Base-by-base conservation (phyloP, 2,797 vertebrate species). In the Ceryle rudis region DNA sequence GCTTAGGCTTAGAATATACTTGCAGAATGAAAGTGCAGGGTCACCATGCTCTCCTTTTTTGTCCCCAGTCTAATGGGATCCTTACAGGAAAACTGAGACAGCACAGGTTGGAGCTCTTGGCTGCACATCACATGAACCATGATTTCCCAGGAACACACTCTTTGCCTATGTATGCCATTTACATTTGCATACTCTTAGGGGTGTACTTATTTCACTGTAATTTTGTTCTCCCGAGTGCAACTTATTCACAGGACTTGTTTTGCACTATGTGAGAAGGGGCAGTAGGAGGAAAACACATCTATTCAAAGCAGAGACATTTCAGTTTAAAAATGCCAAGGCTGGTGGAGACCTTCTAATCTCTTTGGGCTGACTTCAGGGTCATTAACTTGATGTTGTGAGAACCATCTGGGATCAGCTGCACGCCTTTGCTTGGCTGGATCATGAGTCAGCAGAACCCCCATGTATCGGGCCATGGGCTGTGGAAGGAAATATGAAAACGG, bases 391-490 rank as follows among this genome's bases (percentile, higher is more conserved):
- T 2, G 1, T 19, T 9, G 46, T 0, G 3, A 72, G 88, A 65
- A 77, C 33, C 1, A 0, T 17, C 58, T 4, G 31, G 42, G 31
- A 52, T 61, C 31, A 52, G 64, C 16, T 4, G 1, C 37, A 10
- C 2, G 0, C 33, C 21, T 90, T 79, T 19, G 14, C 55, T 79
- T 55, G 81, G 28, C 20, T 35, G 85, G 17, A 7, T 44, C 15
- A 12, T 23, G 25, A 52, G 39, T 28, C 37, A 49, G 58, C 41
- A 26, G 58, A 82, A 39, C 22, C 47, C 47, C 15, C 26, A 5
- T 0, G 2, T 31, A 62, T 69, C 58, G 46, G 65, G 49, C 44
- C 54, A 41, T 0, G 2, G n/a, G n/a, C 42, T 79, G 42, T 14
- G 64, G 81, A 26, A 89, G 20, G 14, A 64, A 80, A 64, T 64